Conservation (phyloP, 2,888 invertebrate genomes). For the Opisthograptis luteolata region DNA sequence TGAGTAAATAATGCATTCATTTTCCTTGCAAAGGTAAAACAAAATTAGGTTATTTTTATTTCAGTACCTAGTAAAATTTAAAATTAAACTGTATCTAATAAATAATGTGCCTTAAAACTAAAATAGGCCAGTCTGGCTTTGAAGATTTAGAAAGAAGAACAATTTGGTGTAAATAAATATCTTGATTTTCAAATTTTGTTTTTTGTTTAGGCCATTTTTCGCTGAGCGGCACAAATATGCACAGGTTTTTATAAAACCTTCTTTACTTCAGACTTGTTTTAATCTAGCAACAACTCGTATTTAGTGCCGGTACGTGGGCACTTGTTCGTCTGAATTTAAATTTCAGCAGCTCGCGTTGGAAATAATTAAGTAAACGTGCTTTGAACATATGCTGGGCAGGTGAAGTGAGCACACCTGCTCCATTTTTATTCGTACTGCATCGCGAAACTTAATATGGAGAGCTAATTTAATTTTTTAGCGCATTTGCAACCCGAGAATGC, state of each 20-base stretch:
- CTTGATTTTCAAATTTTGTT: no score
- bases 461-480: conserved; percentile 61
- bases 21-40: no score
- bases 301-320: conserved; percentile 44
- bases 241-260: conserved; percentile 25
- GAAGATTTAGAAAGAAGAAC: no score
- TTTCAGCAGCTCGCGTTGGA: conserved; percentile 51
- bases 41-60: no score
- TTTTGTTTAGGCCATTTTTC: no score
- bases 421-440: conserved; percentile 58
- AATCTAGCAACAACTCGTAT: conserved; percentile 40
- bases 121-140: no score
- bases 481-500: conserved; percentile 71
- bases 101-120: no score
- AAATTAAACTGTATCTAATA: no score
- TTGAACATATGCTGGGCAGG: conserved; percentile 76
- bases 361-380: conserved; percentile 65
- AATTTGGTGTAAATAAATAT: no score
- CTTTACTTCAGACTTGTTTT: conserved; percentile 31
- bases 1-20: no score
- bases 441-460: conserved; percentile 76
- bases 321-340: conserved; percentile 48
- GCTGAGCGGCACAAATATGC: no score
- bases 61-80: no score
- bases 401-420: conserved; percentile 72